phyloP scores from a whole-genome alignment of 2,888 invertebrate genomes.

The Drosophila sordidapex region DNA sequence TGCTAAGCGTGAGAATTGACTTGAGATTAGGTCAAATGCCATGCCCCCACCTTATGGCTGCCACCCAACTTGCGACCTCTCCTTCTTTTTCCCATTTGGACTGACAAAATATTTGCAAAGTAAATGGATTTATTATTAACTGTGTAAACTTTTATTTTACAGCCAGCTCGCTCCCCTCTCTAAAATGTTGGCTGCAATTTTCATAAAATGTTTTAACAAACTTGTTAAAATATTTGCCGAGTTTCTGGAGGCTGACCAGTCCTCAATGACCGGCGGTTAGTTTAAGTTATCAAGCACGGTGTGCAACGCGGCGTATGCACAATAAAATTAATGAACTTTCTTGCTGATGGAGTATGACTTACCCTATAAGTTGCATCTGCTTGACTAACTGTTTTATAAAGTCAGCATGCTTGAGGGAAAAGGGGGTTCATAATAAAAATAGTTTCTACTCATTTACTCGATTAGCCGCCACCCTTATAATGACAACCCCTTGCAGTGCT shows the following conservation, averaged over 20 bases:
- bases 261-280: conserved; percentile 45
- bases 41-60: not conserved
- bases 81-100: not conserved
- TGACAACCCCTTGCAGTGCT: conserved; percentile 1
- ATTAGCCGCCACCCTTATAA: not conserved
- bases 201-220: conserved; percentile 72
- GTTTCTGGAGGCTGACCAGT: conserved; percentile 42
- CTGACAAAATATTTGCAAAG: conserved; percentile 75
- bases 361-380: conserved; percentile 13
- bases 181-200: conserved; percentile 57
- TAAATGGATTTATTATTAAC: conserved; percentile 80
- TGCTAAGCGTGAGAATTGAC: conserved; percentile 75
- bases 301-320: conserved; percentile 39
- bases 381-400: not conserved
- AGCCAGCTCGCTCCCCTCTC: conserved; percentile 4
- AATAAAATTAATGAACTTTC: conserved; percentile 15
- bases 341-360: conserved; percentile 2
- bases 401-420: not conserved
- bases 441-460: not conserved
- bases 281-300: conserved; percentile 7
- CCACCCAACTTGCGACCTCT: not conserved
- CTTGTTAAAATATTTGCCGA: conserved; percentile 75
- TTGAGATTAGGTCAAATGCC: conserved; percentile 46
- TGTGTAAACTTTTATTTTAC: conserved; percentile 69
- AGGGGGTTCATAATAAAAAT: not conserved